Evolutionary conservation across 2,888 invertebrate species (phyloP).

Genomic region (Mellilla xanthometata): DNA sequence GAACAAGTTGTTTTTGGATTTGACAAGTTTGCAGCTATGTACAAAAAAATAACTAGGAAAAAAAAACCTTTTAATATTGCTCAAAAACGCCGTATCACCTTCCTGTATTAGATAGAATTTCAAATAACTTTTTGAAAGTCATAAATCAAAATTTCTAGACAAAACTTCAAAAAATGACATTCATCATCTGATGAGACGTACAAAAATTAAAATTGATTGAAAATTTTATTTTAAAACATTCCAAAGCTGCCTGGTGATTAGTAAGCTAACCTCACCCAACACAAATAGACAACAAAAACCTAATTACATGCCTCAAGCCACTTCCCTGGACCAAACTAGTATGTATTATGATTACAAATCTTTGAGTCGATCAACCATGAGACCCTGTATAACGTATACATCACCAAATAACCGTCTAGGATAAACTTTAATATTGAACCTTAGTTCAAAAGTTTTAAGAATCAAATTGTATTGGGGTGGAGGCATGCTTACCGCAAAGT

Average conservation of each 20-base stretch:
- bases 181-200: too few relatives aligned
- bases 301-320: conserved; percentile 58
- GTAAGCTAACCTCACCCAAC: conserved; percentile 18
- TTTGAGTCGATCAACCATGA: conserved; percentile 69
- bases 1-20: conserved; percentile 6
- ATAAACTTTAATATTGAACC: conserved; percentile 25
- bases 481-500: conserved; percentile 41
- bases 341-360: conserved; percentile 66
- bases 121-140: too few relatives aligned
- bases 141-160: too few relatives aligned
- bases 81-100: too few relatives aligned
- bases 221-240: background rate
- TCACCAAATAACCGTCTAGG: conserved; percentile 45
- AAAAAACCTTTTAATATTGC: too few relatives aligned
- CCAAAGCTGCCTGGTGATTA: conserved; percentile 7
- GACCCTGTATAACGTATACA: conserved; percentile 60
- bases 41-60: too few relatives aligned
- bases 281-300: conserved; percentile 51
- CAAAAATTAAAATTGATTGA: background rate
- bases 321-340: conserved; percentile 64
- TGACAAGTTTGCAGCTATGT: conserved; percentile 12
- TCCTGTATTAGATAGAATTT: too few relatives aligned
- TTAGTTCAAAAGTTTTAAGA: conserved; percentile 35
- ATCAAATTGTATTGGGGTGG: conserved; percentile 31
- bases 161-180: too few relatives aligned